Evolutionary conservation across 2,888 invertebrate species (phyloP).

Genomic region (Digitonthophagus gazella): DNA sequence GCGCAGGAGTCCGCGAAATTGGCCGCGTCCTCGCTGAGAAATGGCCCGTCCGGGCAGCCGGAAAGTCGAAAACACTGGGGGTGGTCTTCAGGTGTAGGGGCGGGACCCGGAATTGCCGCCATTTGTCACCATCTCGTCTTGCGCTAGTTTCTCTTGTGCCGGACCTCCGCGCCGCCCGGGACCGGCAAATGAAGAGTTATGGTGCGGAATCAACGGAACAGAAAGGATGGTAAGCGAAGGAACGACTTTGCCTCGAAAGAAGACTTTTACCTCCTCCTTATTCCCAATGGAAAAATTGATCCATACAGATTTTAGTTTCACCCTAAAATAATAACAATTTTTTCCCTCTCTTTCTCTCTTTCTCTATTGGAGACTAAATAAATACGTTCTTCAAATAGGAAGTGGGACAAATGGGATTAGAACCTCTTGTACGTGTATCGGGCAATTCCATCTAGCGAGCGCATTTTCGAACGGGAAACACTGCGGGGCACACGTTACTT

Average conservation of each 20-base stretch:
- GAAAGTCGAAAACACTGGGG: not conserved
- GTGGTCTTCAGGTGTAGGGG: conserved; percentile 5
- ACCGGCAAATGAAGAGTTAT: not conserved
- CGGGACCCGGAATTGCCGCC: conserved; percentile 43
- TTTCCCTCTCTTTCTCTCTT: too few species aligned
- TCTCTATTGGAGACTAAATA: too few species aligned
- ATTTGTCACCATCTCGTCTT: conserved; percentile 48
- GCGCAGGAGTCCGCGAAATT: not conserved
- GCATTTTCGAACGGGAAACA: conserved; percentile 48
- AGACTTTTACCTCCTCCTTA: not conserved
- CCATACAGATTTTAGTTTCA: too few species aligned
- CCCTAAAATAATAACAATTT: too few species aligned
- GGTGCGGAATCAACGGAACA: not conserved
- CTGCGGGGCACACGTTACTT: conserved; percentile 47
- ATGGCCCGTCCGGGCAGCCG: not conserved
- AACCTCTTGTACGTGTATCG: conserved; percentile 41
- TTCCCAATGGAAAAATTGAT: too few species aligned
- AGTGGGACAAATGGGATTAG: not conserved
- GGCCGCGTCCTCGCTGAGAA: not conserved
- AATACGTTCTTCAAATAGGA: too few species aligned
- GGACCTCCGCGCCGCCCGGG: not conserved
- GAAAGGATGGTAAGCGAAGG: not conserved
- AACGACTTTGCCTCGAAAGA: not conserved
- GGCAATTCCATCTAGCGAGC: conserved; percentile 48
- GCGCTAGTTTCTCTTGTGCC: not conserved